phyloP scores from a whole-genome alignment of 2,888 invertebrate genomes.

The Callyntrura sp. region DNA sequence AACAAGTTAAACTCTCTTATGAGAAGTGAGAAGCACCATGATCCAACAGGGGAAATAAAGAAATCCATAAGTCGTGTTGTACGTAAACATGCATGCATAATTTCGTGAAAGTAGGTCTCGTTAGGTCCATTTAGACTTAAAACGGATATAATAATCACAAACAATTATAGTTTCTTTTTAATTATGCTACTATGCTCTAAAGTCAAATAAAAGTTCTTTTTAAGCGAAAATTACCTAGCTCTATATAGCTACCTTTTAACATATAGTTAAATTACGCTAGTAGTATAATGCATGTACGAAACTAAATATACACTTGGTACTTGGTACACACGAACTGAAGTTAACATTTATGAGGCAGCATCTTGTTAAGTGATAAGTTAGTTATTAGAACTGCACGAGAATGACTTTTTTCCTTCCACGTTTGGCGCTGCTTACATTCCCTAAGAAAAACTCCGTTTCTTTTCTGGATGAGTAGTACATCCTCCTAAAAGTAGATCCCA shows the following conservation, averaged over 20 bases:
- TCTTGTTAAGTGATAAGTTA: conserved; percentile 2
- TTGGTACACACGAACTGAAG: neutral
- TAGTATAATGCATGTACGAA: neutral
- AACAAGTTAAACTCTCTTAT: no score
- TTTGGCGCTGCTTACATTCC: conserved; percentile 16
- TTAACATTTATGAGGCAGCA: neutral
- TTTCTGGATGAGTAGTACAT: conserved; percentile 62
- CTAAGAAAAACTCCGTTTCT: conserved; percentile 21
- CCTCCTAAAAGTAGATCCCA: conserved; percentile 69
- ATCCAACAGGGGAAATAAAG: no score
- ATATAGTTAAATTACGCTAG: neutral
- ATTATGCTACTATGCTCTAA: neutral
- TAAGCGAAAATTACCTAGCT: conserved; percentile 5
- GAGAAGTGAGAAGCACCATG: no score
- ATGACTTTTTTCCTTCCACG: conserved; percentile 27
- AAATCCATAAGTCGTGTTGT: no score
- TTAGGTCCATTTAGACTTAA: no score
- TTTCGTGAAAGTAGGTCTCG: no score
- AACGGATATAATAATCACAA: no score
- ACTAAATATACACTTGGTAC: neutral
- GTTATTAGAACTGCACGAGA: conserved; percentile 24
- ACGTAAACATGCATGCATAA: no score
- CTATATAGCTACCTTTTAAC: neutral
- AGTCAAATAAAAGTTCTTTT: neutral
- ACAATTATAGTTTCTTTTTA: neutral